Base-by-base conservation (phyloP, 2,113 vertebrate species). In the Centropus unirufus region DNA sequence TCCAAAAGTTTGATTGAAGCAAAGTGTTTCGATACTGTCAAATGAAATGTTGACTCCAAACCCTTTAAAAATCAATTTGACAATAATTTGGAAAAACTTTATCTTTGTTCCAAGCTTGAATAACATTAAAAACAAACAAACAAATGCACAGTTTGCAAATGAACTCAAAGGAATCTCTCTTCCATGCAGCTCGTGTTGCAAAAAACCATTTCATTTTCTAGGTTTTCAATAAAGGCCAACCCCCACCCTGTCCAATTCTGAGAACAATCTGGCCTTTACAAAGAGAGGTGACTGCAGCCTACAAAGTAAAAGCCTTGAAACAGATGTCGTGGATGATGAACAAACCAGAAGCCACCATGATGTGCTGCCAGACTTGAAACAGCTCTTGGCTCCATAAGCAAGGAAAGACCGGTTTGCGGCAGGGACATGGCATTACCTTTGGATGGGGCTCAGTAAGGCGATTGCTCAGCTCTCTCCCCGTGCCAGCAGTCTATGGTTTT, bases 61-160 rank as follows among this genome's bases (percentile, higher is more conserved):
- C 51, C 79, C 83, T 86, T 90, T 83, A 87, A 86, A 95, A 97
- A 97, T 88, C 85, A 92, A 93, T 94, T 96, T 96, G 96, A 94
- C 93, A 95, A 95, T 90, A 81, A 87, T 90, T 95, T 94, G 95
- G 88, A 84, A 81, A 95, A 88, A 59, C 79, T 90, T 90, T 86
- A 55, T 93, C 92, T 95, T 93, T 92, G 68, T 94, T 94, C 85
- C 59, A 90, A 74, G 90, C 88, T 94, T 88, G 83, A 68, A 92
- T 51, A 77, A 69, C 6, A 2, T 93, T 74, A 86, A 88, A 95
- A 96, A 27, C 78, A 96, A 96, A 96, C 90, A 96, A 94, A 95
- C 63, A 77, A 95, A 88, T 47, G 70, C 85, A 73, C 67, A 86
- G 63, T 90, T 95, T 88, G 75, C 42, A 80, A 88, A 76, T 73